Percentiles rank a stretch among this genome's conserved stretches.
phyloP scores from a whole-genome alignment of 2,888 invertebrate species.

The Ennomos erosarius region DNA sequence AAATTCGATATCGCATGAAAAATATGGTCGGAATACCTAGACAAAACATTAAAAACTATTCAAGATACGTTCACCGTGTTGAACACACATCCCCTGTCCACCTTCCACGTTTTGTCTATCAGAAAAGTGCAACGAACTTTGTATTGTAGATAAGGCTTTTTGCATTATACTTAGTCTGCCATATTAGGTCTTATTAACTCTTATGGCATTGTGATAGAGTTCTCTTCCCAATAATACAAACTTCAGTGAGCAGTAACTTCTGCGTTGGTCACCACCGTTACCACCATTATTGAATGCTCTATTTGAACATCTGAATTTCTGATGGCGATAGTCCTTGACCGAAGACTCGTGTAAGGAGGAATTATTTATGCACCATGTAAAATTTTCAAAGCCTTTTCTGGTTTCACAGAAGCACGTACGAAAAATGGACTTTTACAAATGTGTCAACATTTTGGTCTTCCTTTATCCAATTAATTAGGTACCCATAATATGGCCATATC shows the following conservation, averaged over 20 bases:
- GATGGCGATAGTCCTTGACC: conserved; percentile 30
- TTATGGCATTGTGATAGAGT: neutral
- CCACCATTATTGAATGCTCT: conserved; percentile 1
- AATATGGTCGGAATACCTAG: too few species aligned
- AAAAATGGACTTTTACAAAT: too few species aligned
- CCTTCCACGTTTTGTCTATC: neutral
- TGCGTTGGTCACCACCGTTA: neutral
- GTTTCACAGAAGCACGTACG: too few species aligned
- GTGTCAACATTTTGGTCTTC: too few species aligned
- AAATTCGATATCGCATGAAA: too few species aligned
- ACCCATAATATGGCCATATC: too few species aligned
- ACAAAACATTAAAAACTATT: too few species aligned
- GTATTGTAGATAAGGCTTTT: conserved; percentile 17
- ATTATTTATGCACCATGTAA: neutral
- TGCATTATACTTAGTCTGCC: neutral
- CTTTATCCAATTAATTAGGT: too few species aligned
- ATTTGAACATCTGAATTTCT: conserved; percentile 28
- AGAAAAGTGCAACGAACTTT: conserved; percentile 30
- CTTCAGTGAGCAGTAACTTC: neutral
- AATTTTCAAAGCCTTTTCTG: neutral
- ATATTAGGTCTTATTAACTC: neutral
- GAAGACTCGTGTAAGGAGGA: conserved; percentile 25
- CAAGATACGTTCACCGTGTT: too few species aligned
- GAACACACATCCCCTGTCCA: too few species aligned
- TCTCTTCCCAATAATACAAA: neutral